Conservation (phyloP, 2,113 vertebrate species). For the Anthoscopus minutus region DNA sequence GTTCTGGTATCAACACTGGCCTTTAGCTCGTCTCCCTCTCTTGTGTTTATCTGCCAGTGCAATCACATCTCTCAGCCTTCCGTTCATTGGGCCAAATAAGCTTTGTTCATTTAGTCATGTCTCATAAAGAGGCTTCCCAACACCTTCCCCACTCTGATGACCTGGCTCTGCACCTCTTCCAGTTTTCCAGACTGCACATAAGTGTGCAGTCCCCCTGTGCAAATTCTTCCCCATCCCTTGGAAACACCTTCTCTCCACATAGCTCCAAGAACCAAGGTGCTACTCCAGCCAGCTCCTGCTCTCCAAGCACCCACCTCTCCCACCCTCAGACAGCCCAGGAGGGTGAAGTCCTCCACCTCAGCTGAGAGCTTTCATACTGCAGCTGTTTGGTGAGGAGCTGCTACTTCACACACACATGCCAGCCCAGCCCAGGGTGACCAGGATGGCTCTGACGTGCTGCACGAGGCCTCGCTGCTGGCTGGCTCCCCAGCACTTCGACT, state of each 20-base stretch:
- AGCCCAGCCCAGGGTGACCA: neutral
- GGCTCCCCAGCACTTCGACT: fast-evolving
- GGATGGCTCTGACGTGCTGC: fast-evolving
- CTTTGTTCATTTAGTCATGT: fast-evolving
- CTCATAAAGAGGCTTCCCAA: neutral
- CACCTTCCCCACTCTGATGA: neutral
- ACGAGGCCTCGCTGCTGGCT: fast-evolving
- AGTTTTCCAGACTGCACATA: neutral
- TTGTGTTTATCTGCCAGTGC: neutral
- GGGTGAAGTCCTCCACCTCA: neutral
- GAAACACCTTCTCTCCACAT: neutral
- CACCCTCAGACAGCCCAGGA: neutral
- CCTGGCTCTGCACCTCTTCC: neutral
- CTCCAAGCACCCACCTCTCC: neutral
- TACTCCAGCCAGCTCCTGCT: neutral
- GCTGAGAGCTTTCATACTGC: neutral
- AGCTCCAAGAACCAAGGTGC: neutral
- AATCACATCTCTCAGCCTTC: neutral
- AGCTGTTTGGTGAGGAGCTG: neutral
- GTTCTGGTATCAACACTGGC: neutral
- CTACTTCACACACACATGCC: neutral
- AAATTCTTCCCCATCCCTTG: neutral
- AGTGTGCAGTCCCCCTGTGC: neutral
- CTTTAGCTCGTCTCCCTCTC: neutral
- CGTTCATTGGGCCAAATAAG: neutral